phyloP scores from a whole-genome alignment of 2,797 vertebrate genomes.

The Sebastes reedi region DNA sequence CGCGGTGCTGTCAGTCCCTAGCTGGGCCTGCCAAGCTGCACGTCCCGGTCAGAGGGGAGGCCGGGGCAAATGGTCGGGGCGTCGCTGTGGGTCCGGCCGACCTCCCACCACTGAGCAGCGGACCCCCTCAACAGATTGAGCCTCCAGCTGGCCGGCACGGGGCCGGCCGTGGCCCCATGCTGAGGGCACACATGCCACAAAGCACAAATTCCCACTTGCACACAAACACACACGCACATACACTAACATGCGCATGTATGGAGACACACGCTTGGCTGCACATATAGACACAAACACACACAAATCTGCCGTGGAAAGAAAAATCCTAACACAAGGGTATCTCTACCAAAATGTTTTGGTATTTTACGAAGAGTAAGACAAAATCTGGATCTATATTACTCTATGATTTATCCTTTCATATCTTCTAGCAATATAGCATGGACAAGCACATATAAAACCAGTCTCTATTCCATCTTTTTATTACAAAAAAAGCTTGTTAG shows the following conservation, averaged over 20 bases:
- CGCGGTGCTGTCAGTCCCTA: slow-evolving; percentile 75
- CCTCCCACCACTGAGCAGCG: slow-evolving; percentile 68
- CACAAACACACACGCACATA: slow-evolving; percentile 32
- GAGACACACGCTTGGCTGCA: slow-evolving; percentile 29
- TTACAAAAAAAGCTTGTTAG: no score
- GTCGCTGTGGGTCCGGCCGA: slow-evolving; percentile 64
- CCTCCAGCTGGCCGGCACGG: slow-evolving; percentile 83
- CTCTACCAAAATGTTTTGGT: no score
- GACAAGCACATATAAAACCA: no score
- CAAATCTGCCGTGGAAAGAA: neutral
- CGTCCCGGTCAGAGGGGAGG: slow-evolving; percentile 70
- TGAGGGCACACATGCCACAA: slow-evolving; percentile 82
- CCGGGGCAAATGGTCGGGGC: slow-evolving; percentile 75
- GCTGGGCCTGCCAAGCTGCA: slow-evolving; percentile 73
- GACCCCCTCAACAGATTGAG: slow-evolving; percentile 84
- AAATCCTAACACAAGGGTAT: neutral
- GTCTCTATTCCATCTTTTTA: no score
- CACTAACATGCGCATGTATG: slow-evolving; percentile 35
- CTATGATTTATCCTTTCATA: no score
- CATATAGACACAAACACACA: slow-evolving; percentile 33
- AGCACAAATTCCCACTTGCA: slow-evolving; percentile 64
- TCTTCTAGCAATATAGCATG: no score
- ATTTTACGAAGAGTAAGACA: no score
- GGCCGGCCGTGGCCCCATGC: slow-evolving; percentile 76
- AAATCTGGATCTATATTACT: no score